phyloP scores from a whole-genome alignment of 1,140 invertebrate species.

The Agraylea sexmaculata region DNA sequence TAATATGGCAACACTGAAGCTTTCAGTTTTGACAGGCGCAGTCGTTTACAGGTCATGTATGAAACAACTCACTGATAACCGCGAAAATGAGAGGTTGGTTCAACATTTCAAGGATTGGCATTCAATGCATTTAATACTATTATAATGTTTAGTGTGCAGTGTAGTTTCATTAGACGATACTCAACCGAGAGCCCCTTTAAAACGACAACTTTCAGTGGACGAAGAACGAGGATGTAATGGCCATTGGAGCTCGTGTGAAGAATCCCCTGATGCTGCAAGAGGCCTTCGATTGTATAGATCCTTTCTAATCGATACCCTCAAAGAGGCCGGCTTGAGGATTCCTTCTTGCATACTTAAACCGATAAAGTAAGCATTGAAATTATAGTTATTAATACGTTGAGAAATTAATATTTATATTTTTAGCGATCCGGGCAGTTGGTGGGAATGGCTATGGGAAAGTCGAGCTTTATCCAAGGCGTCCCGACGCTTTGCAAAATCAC shows the following conservation, averaged over 20 bases:
- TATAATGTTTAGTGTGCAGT: slow-evolving; percentile 20
- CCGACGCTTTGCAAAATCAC: slow-evolving; percentile 11
- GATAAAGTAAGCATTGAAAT: slow-evolving; percentile 10
- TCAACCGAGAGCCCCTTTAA: slow-evolving; percentile 13
- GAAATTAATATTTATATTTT: neutral
- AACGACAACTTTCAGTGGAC: slow-evolving; percentile 18
- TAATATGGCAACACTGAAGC: no score
- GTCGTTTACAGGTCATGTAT: no score
- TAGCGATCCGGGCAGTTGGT: slow-evolving; percentile 11
- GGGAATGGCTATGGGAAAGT: slow-evolving; percentile 13
- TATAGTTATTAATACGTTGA: no score
- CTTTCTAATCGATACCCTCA: slow-evolving; percentile 8
- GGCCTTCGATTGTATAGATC: slow-evolving; percentile 15
- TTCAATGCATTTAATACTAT: no score
- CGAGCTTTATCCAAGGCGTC: slow-evolving; percentile 13
- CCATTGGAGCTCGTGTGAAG: slow-evolving; percentile 12
- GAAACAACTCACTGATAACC: no score
- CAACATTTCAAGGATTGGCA: no score
- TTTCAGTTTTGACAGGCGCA: no score
- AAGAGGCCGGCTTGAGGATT: slow-evolving; percentile 6
- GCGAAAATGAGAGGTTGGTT: no score
- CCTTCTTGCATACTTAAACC: slow-evolving; percentile 16
- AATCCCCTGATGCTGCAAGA: slow-evolving; percentile 5
- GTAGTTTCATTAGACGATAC: slow-evolving; percentile 18
- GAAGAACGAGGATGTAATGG: slow-evolving; percentile 17